Base-by-base conservation (phyloP, 1,140 invertebrate genomes). In the Rhysida immarginata region DNA sequence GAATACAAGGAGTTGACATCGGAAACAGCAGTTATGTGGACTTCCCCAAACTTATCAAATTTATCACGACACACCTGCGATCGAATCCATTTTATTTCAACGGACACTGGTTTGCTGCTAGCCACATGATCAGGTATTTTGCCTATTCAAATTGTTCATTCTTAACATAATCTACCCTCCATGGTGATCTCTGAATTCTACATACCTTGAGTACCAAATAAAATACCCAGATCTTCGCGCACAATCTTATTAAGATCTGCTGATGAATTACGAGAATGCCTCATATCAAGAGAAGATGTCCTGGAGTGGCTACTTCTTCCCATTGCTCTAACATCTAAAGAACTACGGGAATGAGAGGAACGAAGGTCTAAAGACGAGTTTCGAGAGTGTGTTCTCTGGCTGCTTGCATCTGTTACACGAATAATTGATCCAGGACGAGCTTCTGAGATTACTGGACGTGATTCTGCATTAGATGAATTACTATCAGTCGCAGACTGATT, bases 351-450 rank as follows among this genome's bases (percentile, higher is more conserved):
- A 50, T 58, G 50, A 23, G 57, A n/a, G 1, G 51, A 25, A 25
- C 85, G 73, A 50, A 86, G 74, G 66, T 89, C 86, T 60, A 86
- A 71, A 0, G 85, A 88, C 0, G 85, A 87, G 70, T 88, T 85
- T 61, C 81, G 77, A 3, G 82, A 81, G 67, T 85, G 83, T 53
- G 56, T 55, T 35, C 56, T 53, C 46, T 18, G 50, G 59, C 57
- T 43, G 54, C n/a, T 52, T 58, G 8, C 56, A 3, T 64, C 61
- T 24, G 74, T 71, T n/a, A 77, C 69, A 41, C 74, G 66, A 18
- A 77, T 69, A 66, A 75, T 76, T 0, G 74, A 75, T 2, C 75
- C 77, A 18, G 74, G 74, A 21, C 45, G 54, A 50, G 49, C 58
- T 50, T 5, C 62, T 46, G 5, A 59, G 35, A 48, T 55, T 52